Evolutionary conservation across 2,113 vertebrate genomes (phyloP), one percentile per base, ranked within the genome.

Genomic region (Capreolus pygargus): DNA sequence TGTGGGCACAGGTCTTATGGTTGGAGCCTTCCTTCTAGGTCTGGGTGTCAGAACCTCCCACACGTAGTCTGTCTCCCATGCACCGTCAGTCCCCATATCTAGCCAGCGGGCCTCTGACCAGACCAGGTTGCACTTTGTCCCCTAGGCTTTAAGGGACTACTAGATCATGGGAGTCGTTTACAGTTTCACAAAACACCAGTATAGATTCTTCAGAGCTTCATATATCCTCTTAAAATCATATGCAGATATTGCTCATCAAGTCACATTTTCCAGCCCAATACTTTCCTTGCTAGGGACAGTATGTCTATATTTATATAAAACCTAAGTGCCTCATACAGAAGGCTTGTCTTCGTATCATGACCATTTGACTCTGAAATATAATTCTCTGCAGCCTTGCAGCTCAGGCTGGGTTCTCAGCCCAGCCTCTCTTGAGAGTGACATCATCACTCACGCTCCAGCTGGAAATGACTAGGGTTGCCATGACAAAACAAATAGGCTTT

Each of bases 381-480:
- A 83, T 78, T 94, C 79, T 70, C 78, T 50, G 16, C 21, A 50
- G n/a, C 45, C 61, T 82, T 82, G 8, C 47, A 74, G 76, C 52
- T 64, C 61, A 43, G 25, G 3, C 30, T 25, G 67, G 27, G 15
- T 50, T 92, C 27, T 27, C 92, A 36, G 64, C n/a, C 67, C 16
- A 52, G 12, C 55, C 61, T 86, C 70, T 52, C 50, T 25, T 52
- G 43, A 81, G 91, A 96, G 96, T 92, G 91, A 97, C 86, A 82
- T 98, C 83, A 92, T 95, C 89, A 60, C 23, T 98, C 94, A 96
- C 70, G n/a, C 91, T 93, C 81, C 97, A 97, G 96, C 95, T 97
- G 92, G 87, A 97, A 91, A 47, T 96, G 97, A 96, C 97, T 97
- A 86, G 95, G 85, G 82, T 97, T 95, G 78, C 97, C 94, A 93